Base-by-base conservation (phyloP, 2,888 invertebrate genomes). In the Orchesella flavescens region DNA sequence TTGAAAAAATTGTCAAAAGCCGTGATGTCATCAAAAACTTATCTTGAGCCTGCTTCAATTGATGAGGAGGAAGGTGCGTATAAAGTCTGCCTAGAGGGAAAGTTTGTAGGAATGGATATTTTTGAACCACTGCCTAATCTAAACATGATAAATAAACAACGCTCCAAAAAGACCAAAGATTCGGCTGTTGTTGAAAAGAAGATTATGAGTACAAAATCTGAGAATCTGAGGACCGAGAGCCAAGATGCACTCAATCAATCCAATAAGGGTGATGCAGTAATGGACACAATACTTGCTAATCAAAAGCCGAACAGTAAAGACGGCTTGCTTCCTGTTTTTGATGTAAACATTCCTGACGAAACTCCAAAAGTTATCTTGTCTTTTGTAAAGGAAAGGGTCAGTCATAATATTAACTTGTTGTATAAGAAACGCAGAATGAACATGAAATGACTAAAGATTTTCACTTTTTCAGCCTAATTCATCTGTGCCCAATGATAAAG, bases 331-430 rank as follows among this genome's bases (percentile, higher is more conserved):
- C 71, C 75, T 43, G 72, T 82, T 15, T 63, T 17, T 44, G 82
- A 82, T 17, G 63, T 82, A 0, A 71, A 63, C 3, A 75, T 59
- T 43, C 61, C 23, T 12, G 75, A 81, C 1, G 80, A 79, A 12
- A 80, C 81, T 12, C 87, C 87, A 0, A 77, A 77, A 76, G 61
- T 87, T 5, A 80, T 71, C 34, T 34, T 87, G 7, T 65, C 61
- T 12, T 85, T 85, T 73, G 23, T 61, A 12, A 86, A 83, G 53
- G 71, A 82, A 57, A 61, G 87, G 72, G 87, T 87, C 76, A 34
- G 34, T 34, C 21, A 7, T 15, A 13, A 5, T 72, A 12, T 57
- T 53, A 17, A 46, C n/a, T 9, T 15, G 15, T 43, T 4, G 34
- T 46, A 44, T 46, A 44, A 68, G 1, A 3, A 13, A 4, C 19